These are phyloP conservation scores for Sisor rabdophorus DNA, from an alignment of 2,113 vertebrate species.

Conservation along the genomic window DNA sequence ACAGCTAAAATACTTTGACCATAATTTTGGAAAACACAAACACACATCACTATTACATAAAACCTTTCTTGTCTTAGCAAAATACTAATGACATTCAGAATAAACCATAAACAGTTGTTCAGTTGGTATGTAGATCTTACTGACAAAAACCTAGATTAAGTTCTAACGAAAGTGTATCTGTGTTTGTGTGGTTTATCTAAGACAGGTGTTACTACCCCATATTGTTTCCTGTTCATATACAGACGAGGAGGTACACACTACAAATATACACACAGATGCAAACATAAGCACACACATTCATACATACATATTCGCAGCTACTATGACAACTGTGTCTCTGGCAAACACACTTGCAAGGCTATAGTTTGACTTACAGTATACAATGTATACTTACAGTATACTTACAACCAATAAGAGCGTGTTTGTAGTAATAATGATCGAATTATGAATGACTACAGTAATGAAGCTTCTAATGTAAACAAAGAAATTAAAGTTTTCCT, in stretches of 20 bases:
- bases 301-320: conserved; percentile 29
- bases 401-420: not conserved
- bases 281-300: conserved; percentile 5
- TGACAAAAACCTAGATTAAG: conserved; percentile 52
- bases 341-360: conserved; percentile 50
- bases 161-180: conserved; percentile 45
- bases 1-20: not conserved
- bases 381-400: too few relatives aligned
- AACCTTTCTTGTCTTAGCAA: not conserved
- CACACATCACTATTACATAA: not conserved
- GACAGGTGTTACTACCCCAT: conserved; percentile 69
- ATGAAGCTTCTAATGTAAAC: not conserved
- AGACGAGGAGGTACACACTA: conserved; percentile 38
- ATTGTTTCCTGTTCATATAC: conserved; percentile 67
- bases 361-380: not conserved
- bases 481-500: not conserved
- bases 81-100: not conserved
- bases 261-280: conserved; percentile 7
- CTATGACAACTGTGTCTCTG: conserved; percentile 42
- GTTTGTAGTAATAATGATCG: conserved; percentile 12
- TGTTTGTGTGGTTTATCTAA: conserved; percentile 39
- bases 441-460: not conserved
- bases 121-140: conserved; percentile 41
- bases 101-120: conserved; percentile 39
- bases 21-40: not conserved